These are phyloP conservation scores for Rhynchomys soricoides DNA, from an alignment of 2,113 vertebrate species.

Conservation along the genomic window DNA sequence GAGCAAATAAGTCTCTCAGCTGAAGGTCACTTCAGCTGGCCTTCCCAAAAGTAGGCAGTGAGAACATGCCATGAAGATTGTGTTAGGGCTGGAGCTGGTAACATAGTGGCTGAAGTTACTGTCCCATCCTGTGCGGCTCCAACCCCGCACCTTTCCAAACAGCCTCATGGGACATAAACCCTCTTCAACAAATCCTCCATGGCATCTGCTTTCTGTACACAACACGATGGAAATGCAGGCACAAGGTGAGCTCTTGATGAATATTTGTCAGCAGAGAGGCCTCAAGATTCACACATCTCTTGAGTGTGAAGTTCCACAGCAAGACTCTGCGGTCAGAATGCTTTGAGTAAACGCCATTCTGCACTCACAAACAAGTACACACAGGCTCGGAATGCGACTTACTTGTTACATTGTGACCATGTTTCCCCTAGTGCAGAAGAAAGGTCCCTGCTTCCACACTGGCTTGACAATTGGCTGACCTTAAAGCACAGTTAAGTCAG, in stretches of 20 bases:
- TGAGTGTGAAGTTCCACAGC: background rate
- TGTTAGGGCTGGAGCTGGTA: background rate
- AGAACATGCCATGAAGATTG: background rate
- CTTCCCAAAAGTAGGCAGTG: background rate
- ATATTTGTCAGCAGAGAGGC: background rate
- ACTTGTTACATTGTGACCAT: background rate
- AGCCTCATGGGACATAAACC: background rate
- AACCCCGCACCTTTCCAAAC: background rate
- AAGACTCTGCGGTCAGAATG: constrained; percentile 23
- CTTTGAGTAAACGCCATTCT: background rate
- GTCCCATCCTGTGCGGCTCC: background rate
- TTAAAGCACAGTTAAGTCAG: constrained; percentile 37
- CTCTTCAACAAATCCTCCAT: background rate
- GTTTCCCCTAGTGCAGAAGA: background rate
- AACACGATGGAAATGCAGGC: background rate
- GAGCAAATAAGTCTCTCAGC: background rate
- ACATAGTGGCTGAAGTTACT: background rate
- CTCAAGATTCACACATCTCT: constrained; percentile 45
- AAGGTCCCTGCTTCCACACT: background rate
- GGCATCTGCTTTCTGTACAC: constrained; percentile 9
- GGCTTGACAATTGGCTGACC: constrained; percentile 34
- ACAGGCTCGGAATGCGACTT: background rate
- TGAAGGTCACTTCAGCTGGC: background rate
- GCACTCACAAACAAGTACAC: no score
- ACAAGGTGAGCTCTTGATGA: constrained; percentile 20